Conservation (phyloP, 2,888 invertebrate species). For the Andricus curvator region DNA sequence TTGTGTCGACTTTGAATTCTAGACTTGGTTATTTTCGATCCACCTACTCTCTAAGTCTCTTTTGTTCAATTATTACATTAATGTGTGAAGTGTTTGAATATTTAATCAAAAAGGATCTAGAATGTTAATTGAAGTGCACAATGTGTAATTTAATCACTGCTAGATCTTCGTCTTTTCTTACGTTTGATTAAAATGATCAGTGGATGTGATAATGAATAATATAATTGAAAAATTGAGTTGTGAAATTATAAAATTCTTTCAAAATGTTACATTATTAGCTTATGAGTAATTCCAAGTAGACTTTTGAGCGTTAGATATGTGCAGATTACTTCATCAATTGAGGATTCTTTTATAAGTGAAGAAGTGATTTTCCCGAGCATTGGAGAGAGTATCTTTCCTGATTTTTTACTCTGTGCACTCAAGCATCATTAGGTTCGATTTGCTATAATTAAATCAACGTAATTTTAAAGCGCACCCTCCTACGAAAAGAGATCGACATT, state of each 20-base stretch:
- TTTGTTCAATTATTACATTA: neutral
- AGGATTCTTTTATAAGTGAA: slow-evolving; percentile 16
- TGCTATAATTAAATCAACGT: slow-evolving; percentile 35
- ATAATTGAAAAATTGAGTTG: neutral
- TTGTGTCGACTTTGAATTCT: too few species aligned
- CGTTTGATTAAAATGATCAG: neutral
- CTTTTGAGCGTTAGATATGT: neutral
- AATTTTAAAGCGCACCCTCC: slow-evolving; percentile 28
- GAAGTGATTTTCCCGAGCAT: neutral
- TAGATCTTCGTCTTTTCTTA: neutral
- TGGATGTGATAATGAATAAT: neutral
- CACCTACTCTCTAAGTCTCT: too few species aligned
- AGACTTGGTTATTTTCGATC: too few species aligned
- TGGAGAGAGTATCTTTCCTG: slow-evolving; percentile 9
- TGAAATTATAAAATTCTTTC: neutral
- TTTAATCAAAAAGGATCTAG: neutral
- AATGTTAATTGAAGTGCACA: neutral
- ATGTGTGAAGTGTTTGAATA: neutral
- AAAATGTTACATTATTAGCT: slow-evolving; percentile 3
- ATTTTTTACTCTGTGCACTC: neutral
- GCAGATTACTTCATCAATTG: slow-evolving; percentile 6
- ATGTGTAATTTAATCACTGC: neutral
- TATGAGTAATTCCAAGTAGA: neutral
- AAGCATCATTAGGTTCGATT: slow-evolving; percentile 40
- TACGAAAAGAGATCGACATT: slow-evolving; percentile 39